A percentile compares a stretch with the other conserved stretches of the same genome.
phyloP scores from a whole-genome alignment of 2,113 vertebrate genomes.

The Atherinomorus stipes region DNA sequence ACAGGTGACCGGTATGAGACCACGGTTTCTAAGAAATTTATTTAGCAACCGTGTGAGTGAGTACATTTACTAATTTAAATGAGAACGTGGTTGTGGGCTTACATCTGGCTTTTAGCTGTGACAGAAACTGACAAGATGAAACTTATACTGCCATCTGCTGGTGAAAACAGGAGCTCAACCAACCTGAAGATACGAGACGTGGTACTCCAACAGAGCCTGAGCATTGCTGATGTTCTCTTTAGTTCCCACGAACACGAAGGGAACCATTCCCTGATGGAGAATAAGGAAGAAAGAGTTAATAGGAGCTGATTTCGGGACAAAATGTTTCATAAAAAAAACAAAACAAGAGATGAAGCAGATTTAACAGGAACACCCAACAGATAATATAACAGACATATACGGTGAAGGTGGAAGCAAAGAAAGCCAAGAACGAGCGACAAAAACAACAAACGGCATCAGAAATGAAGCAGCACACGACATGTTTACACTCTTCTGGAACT shows the following conservation, averaged over 20 bases:
- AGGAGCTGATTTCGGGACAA: neutral
- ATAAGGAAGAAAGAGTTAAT: slow-evolving; percentile 20
- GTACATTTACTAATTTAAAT: neutral
- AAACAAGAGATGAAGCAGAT: neutral
- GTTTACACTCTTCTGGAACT: slow-evolving; percentile 8
- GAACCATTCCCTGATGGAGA: slow-evolving; percentile 88
- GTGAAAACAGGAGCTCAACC: slow-evolving; percentile 21
- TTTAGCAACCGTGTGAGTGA: neutral
- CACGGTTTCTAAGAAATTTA: slow-evolving; percentile 10
- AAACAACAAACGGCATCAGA: slow-evolving; percentile 36
- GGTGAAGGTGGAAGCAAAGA: slow-evolving; percentile 18
- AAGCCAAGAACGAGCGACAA: slow-evolving; percentile 34
- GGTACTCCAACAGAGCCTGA: slow-evolving; percentile 92
- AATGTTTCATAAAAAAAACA: neutral
- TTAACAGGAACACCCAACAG: slow-evolving; percentile 11
- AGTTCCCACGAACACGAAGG: slow-evolving; percentile 93
- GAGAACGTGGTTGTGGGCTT: neutral
- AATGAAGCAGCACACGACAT: slow-evolving; percentile 32
- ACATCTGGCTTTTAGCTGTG: neutral
- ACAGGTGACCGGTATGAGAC: slow-evolving; percentile 59
- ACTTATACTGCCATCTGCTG: slow-evolving; percentile 37
- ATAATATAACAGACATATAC: slow-evolving; percentile 19
- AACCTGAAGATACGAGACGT: slow-evolving; percentile 93
- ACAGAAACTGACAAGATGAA: neutral
- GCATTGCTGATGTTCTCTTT: slow-evolving; percentile 95